Evolutionary conservation across 1,140 invertebrate species (phyloP), one percentile per base, ranked within the genome.

Genomic region (Rhysida immarginata): DNA sequence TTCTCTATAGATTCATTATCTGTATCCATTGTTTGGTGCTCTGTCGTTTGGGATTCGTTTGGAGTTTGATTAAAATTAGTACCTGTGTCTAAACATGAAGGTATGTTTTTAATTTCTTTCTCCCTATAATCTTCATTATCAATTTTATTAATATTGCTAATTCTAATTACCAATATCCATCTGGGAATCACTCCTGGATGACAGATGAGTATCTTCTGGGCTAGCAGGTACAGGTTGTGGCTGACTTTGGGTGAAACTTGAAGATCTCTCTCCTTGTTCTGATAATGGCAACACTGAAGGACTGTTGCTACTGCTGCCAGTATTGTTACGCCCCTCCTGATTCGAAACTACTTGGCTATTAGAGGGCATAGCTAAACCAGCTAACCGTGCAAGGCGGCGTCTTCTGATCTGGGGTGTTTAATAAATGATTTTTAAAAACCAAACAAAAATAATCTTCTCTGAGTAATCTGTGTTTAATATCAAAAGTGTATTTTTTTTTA

Each of bases 321-420:
- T 8, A 48, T 20, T 23, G 23, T 11, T 48, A n/a, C 14, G 8
- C 35, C 35, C 35, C 35, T 41, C 35, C 45, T 48, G 8, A 8
- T 13, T 11, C 14, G 11, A 13, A 48, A 48, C 8, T 51, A 27
- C 23, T n/a, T 13, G 45, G 44, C 21, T 46, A 5, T 11, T 11
- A 16, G 49, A 51, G 5, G 49, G 49, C 24, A 26, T 70, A 48
- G 73, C 72, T 35, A 74, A 59, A 55, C 71, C 75, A 21, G 74
- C 79, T 59, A 85, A 68, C 35, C 81, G 75, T 3, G 81, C 81
- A 59, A 85, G 69, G 45, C 83, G 73, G 61, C 81, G 72, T 52
- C 76, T 74, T 44, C 83, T 75, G 63, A 85, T 83, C 83, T 85
- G 63, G 20, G n/a, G n/a, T n/a, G n/a, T n/a, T n/a, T n/a, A n/a